Evolutionary conservation across 2,113 vertebrate genomes (phyloP).

Genomic region (Cottus gobio): DNA sequence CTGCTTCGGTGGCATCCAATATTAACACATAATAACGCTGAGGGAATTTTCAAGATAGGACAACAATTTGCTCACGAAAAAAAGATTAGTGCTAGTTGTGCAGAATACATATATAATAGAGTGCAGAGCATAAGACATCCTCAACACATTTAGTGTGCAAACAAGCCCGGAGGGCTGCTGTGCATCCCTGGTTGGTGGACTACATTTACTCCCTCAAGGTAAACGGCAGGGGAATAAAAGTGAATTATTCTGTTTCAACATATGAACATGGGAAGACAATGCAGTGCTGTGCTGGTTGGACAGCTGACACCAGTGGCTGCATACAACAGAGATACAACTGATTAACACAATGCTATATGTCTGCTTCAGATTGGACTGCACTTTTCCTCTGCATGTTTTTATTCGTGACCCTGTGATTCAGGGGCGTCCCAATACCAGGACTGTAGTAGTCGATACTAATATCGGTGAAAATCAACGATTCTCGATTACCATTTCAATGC

Average conservation of each 20-base stretch:
- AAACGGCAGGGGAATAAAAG: conserved; percentile 22
- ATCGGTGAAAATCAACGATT: background rate
- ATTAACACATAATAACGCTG: conserved; percentile 26
- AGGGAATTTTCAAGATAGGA: conserved; percentile 24
- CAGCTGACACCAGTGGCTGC: background rate
- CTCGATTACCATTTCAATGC: background rate
- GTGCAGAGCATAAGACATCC: conserved; percentile 21
- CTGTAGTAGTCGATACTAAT: background rate
- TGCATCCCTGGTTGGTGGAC: background rate
- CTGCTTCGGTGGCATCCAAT: conserved; percentile 37
- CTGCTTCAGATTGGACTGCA: background rate
- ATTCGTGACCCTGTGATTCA: background rate
- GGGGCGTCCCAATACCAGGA: background rate
- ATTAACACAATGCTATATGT: background rate
- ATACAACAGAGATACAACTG: background rate
- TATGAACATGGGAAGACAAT: conserved; percentile 14
- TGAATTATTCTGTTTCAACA: conserved; percentile 37
- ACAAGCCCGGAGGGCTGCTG: conserved; percentile 22
- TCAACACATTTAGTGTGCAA: conserved; percentile 21
- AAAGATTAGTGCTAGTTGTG: conserved; percentile 28
- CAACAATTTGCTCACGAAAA: conserved; percentile 11
- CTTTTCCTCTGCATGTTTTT: background rate
- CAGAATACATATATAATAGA: conserved; percentile 41
- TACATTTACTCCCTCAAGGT: conserved; percentile 15
- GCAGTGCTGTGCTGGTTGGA: background rate